These are phyloP conservation scores for Sebastes schlegelii DNA, from an alignment of 2,113 vertebrate species.

Conservation along the genomic window DNA sequence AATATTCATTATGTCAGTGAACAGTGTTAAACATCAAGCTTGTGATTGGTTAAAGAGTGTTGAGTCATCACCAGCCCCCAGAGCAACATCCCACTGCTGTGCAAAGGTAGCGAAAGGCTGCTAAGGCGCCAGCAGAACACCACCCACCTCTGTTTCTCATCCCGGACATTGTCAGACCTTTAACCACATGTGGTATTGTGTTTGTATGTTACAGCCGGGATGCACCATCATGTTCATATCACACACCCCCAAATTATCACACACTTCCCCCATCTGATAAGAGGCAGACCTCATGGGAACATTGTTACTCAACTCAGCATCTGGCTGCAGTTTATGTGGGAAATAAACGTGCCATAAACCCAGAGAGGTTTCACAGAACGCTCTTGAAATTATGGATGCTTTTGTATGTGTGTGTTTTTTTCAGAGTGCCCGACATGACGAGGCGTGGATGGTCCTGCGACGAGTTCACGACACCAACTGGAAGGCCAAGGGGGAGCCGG, in stretches of 20 bases:
- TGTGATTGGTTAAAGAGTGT: slow-evolving; percentile 45
- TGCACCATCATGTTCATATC: slow-evolving; percentile 39
- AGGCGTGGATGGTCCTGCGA: slow-evolving; percentile 99
- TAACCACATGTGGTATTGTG: slow-evolving; percentile 72
- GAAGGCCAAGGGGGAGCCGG: slow-evolving; percentile 94
- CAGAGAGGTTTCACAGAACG: slow-evolving; percentile 8
- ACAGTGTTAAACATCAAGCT: slow-evolving; percentile 24
- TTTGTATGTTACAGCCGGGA: slow-evolving; percentile 63
- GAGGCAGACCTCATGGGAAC: slow-evolving; percentile 53
- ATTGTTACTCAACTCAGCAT: slow-evolving; percentile 16
- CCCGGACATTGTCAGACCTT: slow-evolving; percentile 63
- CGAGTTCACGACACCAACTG: slow-evolving; percentile 98
- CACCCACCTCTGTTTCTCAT: slow-evolving; percentile 55
- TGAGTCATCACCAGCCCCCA: slow-evolving; percentile 64
- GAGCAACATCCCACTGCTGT: slow-evolving; percentile 68
- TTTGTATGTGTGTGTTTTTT: slow-evolving; percentile 7
- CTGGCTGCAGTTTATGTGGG: slow-evolving; percentile 11
- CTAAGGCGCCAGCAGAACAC: slow-evolving; percentile 55
- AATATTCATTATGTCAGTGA: not conserved
- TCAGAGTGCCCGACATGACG: slow-evolving; percentile 94
- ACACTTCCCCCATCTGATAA: slow-evolving; percentile 48
- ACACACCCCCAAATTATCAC: slow-evolving; percentile 50
- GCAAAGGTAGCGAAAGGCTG: slow-evolving; percentile 71
- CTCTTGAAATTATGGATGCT: not conserved
- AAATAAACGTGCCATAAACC: not conserved